phyloP scores from a whole-genome alignment of 2,797 vertebrate genomes.

The Rhodeus uyekii region DNA sequence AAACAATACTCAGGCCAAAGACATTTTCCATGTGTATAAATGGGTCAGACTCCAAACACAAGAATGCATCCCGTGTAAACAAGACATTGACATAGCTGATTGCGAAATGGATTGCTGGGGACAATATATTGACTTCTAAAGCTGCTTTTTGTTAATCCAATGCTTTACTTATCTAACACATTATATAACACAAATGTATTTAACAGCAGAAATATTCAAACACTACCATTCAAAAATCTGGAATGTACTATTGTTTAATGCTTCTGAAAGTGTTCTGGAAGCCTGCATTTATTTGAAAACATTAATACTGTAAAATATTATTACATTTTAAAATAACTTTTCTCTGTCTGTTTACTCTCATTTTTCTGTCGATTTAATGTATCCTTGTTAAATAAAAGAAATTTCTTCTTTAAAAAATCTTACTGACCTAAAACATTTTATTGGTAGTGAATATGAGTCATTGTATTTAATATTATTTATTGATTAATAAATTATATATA shows the following conservation, averaged over 20 bases:
- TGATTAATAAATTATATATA: too few relatives aligned
- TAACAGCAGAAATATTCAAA: background rate
- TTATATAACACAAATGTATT: background rate
- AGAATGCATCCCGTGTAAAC: background rate
- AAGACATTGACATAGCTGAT: background rate
- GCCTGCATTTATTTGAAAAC: background rate
- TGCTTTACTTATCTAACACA: background rate
- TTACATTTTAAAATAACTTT: background rate
- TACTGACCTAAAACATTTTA: background rate
- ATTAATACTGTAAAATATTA: background rate
- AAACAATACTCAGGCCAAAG: background rate
- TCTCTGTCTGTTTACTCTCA: background rate
- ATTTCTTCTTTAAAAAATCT: background rate
- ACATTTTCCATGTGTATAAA: background rate
- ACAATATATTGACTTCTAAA: slow-evolving; percentile 9
- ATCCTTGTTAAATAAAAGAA: background rate
- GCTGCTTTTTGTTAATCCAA: slow-evolving; percentile 8
- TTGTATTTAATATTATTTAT: background rate
- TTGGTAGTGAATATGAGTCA: background rate
- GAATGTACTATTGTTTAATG: background rate
- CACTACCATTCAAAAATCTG: background rate
- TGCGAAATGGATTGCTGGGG: slow-evolving; percentile 6
- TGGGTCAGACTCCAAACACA: background rate
- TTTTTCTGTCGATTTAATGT: background rate
- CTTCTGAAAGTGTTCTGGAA: background rate